Base-by-base conservation (phyloP, 1,140 invertebrate species). In the Neodiprion virginianus region DNA sequence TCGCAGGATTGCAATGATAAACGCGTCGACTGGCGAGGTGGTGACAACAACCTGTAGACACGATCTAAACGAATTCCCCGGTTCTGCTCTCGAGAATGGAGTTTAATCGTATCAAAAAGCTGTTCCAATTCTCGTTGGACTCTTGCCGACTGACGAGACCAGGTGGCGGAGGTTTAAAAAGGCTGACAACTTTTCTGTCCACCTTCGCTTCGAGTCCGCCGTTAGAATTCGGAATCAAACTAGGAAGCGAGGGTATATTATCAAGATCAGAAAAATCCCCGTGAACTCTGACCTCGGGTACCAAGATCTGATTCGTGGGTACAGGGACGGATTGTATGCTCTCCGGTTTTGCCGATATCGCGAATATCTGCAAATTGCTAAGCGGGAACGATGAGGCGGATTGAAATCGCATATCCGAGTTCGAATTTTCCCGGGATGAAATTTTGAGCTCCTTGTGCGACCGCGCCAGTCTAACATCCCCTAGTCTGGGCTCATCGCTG, bases 21-120 rank as follows among this genome's bases (percentile, higher is more conserved):
- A 4, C 28, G 28, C 28, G 28, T 40, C 28, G 28, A 40, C 28
- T 40, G 28, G 28, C 5, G 28, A 40, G 28, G 28, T 40, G 28
- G 28, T 40, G 28, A 40, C 28, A 21, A 21, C 17, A 40, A 40
- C 28, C 28, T 2, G 28, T 40, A 40, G 28, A 5, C 28, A 40
- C 28, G 28, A 1, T 8, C 73, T 74, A 88, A 72, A 88, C 85
- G 69, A 87, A 88, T 74, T 85, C 81, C 21, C 82, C 88, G 14
- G 75, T 78, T 76, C 87, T 85, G 70, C 83, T 88, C 73, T 90
- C 88, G 7, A 90, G 77, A 68, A 90, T 88, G 0, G 79, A 84
- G 74, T 89, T 89, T 7, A 90, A 78, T 40, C 86, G 84, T 1
- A 80, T 28, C 5, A 89, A 74, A 75, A 90, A 90, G 17, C 81